phyloP scores from a whole-genome alignment of 64 coral and sea anemone species.

The Catalaphyllia jardinei region DNA sequence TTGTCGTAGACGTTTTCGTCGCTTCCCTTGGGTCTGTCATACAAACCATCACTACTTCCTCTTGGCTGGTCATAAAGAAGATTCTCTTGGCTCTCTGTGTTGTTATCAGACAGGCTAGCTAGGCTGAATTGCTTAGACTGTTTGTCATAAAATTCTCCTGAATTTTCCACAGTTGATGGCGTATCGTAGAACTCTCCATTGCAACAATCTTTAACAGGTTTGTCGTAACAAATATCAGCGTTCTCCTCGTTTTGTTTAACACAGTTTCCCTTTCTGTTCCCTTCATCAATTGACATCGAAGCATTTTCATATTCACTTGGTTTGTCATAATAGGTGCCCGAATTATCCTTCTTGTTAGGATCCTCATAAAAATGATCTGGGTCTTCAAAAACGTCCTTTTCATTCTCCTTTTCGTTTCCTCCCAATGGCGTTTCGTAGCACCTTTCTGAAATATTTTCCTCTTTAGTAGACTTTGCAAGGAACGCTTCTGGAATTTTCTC shows the following conservation, averaged over 20 bases:
- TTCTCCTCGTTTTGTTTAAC: background rate
- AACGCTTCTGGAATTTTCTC: constrained; percentile 19
- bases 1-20: constrained; percentile 7
- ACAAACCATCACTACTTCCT: constrained; percentile 18
- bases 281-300: background rate
- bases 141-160: constrained; percentile 2
- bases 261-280: background rate
- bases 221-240: background rate
- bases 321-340: constrained; percentile 4
- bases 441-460: background rate
- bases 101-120: background rate
- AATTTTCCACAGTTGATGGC: background rate
- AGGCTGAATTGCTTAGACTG: constrained; percentile 10
- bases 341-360: constrained; percentile 7
- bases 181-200: background rate
- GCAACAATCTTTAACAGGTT: background rate
- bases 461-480: background rate
- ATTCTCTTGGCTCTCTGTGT: background rate
- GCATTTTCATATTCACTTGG: constrained; percentile 23
- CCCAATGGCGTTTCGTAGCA: background rate
- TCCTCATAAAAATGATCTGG: constrained; percentile 18
- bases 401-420: constrained; percentile 10
- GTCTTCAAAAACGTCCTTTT: background rate
- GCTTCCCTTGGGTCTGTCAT: constrained; percentile 22
- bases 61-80: constrained; percentile 21